These are phyloP conservation scores for Rhincodon typus DNA, from an alignment of 2,797 vertebrate genomes.

Conservation along the genomic window DNA sequence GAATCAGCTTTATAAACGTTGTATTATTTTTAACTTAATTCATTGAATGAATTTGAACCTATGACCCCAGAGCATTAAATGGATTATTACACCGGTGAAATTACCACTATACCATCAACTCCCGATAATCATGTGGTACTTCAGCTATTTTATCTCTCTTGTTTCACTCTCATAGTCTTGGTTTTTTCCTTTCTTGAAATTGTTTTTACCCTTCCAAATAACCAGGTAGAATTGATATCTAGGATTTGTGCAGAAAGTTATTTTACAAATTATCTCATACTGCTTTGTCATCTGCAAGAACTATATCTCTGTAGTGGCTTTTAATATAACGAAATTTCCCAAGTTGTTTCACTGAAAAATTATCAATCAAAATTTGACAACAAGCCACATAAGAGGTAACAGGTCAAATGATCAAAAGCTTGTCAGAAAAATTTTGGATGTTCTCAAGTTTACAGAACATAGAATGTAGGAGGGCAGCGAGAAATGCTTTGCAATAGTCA, in stretches of 20 bases:
- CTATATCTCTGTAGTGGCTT: neutral
- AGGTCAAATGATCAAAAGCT: neutral
- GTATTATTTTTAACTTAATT: no score
- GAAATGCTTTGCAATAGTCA: no score
- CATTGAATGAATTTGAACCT: no score
- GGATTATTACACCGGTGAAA: no score
- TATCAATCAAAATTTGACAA: neutral
- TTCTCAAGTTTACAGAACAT: no score
- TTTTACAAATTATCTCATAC: neutral
- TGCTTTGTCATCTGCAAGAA: no score
- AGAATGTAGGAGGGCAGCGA: no score
- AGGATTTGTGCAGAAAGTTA: neutral
- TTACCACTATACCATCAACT: no score
- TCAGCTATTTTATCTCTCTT: neutral
- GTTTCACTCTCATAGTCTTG: neutral
- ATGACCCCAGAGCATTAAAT: no score
- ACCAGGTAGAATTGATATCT: neutral
- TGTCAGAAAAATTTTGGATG: no score
- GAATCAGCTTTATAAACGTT: no score
- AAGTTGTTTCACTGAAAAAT: neutral
- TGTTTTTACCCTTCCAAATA: neutral
- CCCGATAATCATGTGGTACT: neutral
- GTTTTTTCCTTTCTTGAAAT: neutral
- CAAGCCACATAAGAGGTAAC: neutral
- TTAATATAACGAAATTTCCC: neutral